Conservation (phyloP, 2,113 vertebrate genomes). For the Austrofundulus limnaeus region DNA sequence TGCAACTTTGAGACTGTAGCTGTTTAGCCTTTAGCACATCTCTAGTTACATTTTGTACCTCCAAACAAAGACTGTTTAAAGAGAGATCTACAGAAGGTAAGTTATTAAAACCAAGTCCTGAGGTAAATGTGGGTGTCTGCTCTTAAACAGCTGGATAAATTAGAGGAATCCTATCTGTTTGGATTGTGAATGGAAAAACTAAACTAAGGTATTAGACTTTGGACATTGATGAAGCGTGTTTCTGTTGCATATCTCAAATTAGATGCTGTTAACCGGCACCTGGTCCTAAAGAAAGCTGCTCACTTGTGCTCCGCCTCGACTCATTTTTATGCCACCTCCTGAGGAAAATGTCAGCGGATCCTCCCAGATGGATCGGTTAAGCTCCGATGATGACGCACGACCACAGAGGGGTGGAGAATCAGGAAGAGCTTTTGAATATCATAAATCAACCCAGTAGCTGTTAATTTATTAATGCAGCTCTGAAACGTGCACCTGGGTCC, state of each 20-base stretch:
- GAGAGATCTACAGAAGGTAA: no score
- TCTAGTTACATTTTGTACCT: no score
- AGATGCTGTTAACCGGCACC: background rate
- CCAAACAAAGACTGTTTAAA: no score
- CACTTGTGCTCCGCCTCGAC: background rate
- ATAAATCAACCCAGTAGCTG: slow-evolving; percentile 61
- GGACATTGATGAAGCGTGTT: background rate
- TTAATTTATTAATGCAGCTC: slow-evolving; percentile 72
- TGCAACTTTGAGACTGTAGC: no score
- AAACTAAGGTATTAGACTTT: no score
- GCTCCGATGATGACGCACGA: slow-evolving; percentile 33
- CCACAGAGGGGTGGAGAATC: slow-evolving; percentile 12
- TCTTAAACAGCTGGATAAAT: no score
- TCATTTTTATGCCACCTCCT: slow-evolving; percentile 40
- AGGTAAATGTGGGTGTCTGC: no score
- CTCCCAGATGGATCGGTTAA: slow-evolving; percentile 59
- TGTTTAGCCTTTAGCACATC: no score
- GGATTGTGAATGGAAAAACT: no score
- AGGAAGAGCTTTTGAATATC: slow-evolving; percentile 29
- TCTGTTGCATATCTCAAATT: slow-evolving; percentile 5
- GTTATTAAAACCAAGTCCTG: no score
- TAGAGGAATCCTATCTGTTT: no score
- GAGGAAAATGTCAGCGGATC: slow-evolving; percentile 60
- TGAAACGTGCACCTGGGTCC: slow-evolving; percentile 65
- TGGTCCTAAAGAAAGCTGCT: slow-evolving; percentile 26